Base-by-base conservation (phyloP, 2,113 vertebrate species). In the Globicephala melas region DNA sequence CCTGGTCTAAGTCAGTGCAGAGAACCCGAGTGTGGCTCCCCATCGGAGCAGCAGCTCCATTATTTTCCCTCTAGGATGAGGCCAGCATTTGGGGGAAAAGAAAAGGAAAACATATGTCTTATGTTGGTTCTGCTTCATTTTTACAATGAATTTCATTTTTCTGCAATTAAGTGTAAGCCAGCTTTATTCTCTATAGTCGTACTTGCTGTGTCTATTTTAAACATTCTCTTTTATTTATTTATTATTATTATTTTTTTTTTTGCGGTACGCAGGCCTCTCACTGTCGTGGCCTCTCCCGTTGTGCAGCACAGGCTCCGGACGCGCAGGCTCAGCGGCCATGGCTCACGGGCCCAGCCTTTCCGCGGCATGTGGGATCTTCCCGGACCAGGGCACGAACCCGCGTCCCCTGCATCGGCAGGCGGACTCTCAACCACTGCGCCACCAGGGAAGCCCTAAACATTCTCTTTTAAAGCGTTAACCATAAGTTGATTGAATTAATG, bases 171-270 rank as follows among this genome's bases (percentile, higher is more conserved):
- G 26, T 13, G 6, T 60, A 71, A 71, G 13, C 28, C 84, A 44
- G 10, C 8, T 62, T 85, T 62, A 68, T 10, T 74, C 13, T 8
- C n/a, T 28, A 80, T 10, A 86, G n/a, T 44, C 25, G 41, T 14
- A 82, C 20, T 90, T 86, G 15, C 21, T 92, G 8, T 44, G 70
- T 96, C 47, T 90, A 41, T 44, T 81, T 94, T 94, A 79, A 94
- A 89, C 18, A 93, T 31, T 18, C 41, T 81, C 36, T 91, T 96
- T 84, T 44, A 60, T 47, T 47, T 47, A 47, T 47, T 47, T 47
- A 47, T 44, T 9, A 44, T 44, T 41, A 41, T 41, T 41, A 41
- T 41, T 41, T 1, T 41, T 47, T 2, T 44, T 44, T 47, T 47
- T 47, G 44, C 9, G 44, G 44, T 47, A 10, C 44, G 44, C 44